Evolutionary conservation across 2,888 invertebrate genomes (phyloP), one percentile per base, ranked within the genome.

Genomic region (Buathra laborator): DNA sequence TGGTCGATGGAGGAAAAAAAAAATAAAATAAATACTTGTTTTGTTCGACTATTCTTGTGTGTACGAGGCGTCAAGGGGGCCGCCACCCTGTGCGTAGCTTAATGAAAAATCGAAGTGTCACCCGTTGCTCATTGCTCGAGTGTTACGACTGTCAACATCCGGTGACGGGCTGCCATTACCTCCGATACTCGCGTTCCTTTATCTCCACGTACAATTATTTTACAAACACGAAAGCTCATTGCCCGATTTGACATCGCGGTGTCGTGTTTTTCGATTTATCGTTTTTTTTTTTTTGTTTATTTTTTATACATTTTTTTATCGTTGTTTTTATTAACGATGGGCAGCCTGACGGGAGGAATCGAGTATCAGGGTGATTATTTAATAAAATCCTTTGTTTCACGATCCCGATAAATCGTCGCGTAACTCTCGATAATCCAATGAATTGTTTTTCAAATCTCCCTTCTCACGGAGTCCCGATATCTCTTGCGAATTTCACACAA

Each of bases 1-100:
- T 12, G 1, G 56, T 56, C 14, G 14, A 59, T 29, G 59, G 6
- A 32, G 5, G 29, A 24, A 9, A 56, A 59, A 12, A 2, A 32
- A 59, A 32, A 59, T 16, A 16, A 53, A 53, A 5, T 16, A 53
- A 53, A 53, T 16, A 59, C 48, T 71, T 46, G 37, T 51, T 68
- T 48, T 14, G 24, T 2, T 29, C 48, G 14, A 12, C 6, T 14
- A 48, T 16, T 6, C 24, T 32, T 4, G 14, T 37, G 48, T 14
- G 16, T 64, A 19, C 0, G n/a, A 10, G 4, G 32, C 37, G 4
- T 1, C 10, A 37, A 12, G 16, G 32, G 16, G 32, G 59, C 81
- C 87, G 85, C 84, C 87, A 88, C 86, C 87, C 88, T 83, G 82
- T 76, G 81, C 75, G 85, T 83, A 83, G 77, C 29, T 81, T 86